These are phyloP conservation scores for Romanogobio albipinnatus DNA, from an alignment of 2,113 vertebrate species.

Conservation along the genomic window DNA sequence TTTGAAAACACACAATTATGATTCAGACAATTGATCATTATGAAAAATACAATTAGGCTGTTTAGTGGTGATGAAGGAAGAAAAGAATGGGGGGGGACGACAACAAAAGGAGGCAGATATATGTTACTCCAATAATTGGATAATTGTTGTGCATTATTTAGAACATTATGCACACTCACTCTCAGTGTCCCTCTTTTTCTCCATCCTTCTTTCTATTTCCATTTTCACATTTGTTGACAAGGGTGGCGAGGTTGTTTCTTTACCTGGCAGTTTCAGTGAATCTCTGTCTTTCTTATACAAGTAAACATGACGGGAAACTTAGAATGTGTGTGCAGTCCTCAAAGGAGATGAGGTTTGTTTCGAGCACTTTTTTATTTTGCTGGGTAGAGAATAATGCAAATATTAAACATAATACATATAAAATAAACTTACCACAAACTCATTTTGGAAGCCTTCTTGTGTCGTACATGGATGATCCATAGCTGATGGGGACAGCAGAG, in stretches of 20 bases:
- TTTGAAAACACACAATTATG: conserved; percentile 29
- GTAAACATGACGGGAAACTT: conserved; percentile 28
- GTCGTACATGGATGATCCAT: not conserved
- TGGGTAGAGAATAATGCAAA: not conserved
- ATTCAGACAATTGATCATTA: conserved; percentile 32
- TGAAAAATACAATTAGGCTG: not conserved
- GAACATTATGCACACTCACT: conserved; percentile 4
- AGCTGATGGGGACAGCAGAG: not conserved
- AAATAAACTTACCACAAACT: not conserved
- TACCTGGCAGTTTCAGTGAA: not conserved
- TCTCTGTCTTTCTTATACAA: conserved; percentile 27
- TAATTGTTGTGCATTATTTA: conserved; percentile 21
- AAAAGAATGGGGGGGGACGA: not conserved
- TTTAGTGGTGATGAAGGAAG: not conserved
- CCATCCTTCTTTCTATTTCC: not conserved
- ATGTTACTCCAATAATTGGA: not conserved
- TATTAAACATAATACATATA: conserved; percentile 1
- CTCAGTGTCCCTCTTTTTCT: not conserved
- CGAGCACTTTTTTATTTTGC: conserved; percentile 5
- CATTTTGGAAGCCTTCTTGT: not conserved
- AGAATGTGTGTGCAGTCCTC: not conserved
- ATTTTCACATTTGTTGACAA: conserved; percentile 27
- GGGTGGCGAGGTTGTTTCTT: conserved; percentile 10
- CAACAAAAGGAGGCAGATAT: not conserved
- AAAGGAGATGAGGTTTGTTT: conserved; percentile 5